Evolutionary conservation across 2,888 invertebrate genomes (phyloP).

Genomic region (Ennomos fuscantarius): DNA sequence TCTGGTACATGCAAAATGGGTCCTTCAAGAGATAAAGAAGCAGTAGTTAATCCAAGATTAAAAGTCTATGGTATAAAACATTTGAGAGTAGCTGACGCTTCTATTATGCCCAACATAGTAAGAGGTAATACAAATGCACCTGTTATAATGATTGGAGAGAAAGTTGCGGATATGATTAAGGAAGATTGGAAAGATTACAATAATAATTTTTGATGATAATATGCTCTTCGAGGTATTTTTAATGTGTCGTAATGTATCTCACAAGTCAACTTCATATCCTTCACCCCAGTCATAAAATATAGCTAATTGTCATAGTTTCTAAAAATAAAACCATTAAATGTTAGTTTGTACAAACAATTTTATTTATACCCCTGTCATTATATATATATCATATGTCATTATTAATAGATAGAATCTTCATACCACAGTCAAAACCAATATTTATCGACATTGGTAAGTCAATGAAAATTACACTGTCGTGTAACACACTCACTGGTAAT

Average conservation of each 20-base stretch:
- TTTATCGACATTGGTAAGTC: slow-evolving; percentile 6
- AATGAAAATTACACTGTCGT: not conserved
- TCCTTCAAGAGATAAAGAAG: slow-evolving; percentile 62
- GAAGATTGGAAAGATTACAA: slow-evolving; percentile 64
- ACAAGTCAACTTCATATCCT: too few relatives aligned
- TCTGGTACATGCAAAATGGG: slow-evolving; percentile 75
- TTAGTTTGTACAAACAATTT: too few relatives aligned
- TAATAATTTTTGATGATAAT: too few relatives aligned
- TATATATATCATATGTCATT: too few relatives aligned
- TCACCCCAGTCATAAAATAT: too few relatives aligned
- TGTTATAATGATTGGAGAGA: slow-evolving; percentile 93
- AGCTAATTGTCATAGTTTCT: too few relatives aligned
- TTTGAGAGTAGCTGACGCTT: slow-evolving; percentile 90
- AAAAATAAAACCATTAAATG: too few relatives aligned
- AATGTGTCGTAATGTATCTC: too few relatives aligned
- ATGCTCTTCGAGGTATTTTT: too few relatives aligned
- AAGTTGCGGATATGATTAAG: slow-evolving; percentile 68
- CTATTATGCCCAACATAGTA: slow-evolving; percentile 92
- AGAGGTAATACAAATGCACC: slow-evolving; percentile 94
- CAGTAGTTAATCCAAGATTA: slow-evolving; percentile 66
- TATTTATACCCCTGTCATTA: too few relatives aligned
- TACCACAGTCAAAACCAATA: not conserved
- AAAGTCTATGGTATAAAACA: slow-evolving; percentile 66
- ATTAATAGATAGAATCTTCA: not conserved
- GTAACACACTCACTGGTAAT: not conserved